Percentiles rank a stretch among this genome's conserved stretches.
Conservation (phyloP, 2,888 invertebrate species). For the Anagyrus pseudococci region DNA sequence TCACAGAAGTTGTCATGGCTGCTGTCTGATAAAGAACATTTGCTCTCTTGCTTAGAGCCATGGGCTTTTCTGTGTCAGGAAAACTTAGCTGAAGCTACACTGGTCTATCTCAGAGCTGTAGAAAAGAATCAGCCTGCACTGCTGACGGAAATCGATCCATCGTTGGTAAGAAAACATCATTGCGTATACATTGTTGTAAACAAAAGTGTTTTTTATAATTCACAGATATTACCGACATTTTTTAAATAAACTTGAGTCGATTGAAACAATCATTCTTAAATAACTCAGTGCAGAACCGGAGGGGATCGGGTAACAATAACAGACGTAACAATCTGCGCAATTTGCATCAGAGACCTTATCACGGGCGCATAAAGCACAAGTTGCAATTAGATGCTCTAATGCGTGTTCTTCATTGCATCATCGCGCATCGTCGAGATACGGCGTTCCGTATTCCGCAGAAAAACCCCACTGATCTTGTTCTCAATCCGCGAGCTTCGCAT, state of each 20-base stretch:
- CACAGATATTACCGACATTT: no score
- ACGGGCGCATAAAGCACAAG: neutral
- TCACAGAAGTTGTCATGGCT: constrained; percentile 70
- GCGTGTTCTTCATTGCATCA: constrained; percentile 34
- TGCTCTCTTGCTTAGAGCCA: constrained; percentile 67
- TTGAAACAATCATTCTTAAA: no score
- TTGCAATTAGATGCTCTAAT: constrained; percentile 26
- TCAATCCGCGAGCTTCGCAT: constrained; percentile 1
- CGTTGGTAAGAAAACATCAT: constrained; percentile 61
- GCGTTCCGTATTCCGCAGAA: constrained; percentile 5
- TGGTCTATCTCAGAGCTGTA: constrained; percentile 70
- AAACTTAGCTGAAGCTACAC: constrained; percentile 67
- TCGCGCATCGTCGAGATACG: constrained; percentile 19
- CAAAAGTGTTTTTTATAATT: constrained; percentile 3
- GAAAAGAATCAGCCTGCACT: constrained; percentile 70
- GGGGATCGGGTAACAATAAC: no score
- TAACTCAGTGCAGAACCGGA: no score
- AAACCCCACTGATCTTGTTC: constrained; percentile 19
- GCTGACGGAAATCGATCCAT: constrained; percentile 69
- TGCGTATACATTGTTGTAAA: neutral
- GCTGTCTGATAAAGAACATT: constrained; percentile 69
- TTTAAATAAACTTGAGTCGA: no score
- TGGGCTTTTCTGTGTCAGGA: constrained; percentile 69
- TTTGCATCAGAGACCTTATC: constrained; percentile 4
- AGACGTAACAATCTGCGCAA: neutral